A percentile compares a stretch with the other conserved stretches of the same genome.
Evolutionary conservation across 2,888 invertebrate species (phyloP).

Genomic region (Tinea semifulvella): DNA sequence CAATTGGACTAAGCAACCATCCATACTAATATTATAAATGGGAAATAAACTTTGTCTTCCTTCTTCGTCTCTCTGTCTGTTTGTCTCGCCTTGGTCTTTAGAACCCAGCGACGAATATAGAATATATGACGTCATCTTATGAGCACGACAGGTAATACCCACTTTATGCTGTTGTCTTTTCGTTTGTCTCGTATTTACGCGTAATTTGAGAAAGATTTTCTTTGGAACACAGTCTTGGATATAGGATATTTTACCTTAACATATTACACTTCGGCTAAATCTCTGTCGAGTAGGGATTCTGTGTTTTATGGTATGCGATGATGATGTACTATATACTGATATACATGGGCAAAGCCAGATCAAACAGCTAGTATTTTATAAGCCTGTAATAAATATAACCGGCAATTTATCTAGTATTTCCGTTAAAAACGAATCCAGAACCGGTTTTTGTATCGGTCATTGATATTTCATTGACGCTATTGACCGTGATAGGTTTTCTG

Average conservation of each 20-base stretch:
- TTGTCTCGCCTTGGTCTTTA: too few species aligned
- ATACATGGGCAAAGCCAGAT: too few species aligned
- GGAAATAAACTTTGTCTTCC: too few species aligned
- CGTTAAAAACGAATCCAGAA: slow-evolving; percentile 25
- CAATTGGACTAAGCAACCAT: background rate
- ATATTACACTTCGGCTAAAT: too few species aligned
- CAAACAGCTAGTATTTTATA: slow-evolving; percentile 10
- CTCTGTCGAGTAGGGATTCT: too few species aligned
- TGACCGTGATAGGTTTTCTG: slow-evolving; percentile 25
- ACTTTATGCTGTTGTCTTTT: background rate
- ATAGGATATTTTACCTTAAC: too few species aligned
- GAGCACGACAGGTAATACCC: background rate
- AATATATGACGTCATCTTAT: too few species aligned
- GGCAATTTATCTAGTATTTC: slow-evolving; percentile 17
- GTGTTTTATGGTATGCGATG: too few species aligned
- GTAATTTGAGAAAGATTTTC: background rate
- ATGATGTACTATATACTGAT: too few species aligned
- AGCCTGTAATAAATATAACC: slow-evolving; percentile 11
- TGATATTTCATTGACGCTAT: slow-evolving; percentile 27
- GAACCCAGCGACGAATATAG: too few species aligned
- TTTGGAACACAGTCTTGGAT: background rate
- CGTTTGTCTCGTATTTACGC: background rate
- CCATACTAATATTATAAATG: too few species aligned
- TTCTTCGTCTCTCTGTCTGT: too few species aligned
- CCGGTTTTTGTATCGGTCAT: slow-evolving; percentile 29